Conservation (phyloP, 2,797 vertebrate species). For the Eulemur albifrons region DNA sequence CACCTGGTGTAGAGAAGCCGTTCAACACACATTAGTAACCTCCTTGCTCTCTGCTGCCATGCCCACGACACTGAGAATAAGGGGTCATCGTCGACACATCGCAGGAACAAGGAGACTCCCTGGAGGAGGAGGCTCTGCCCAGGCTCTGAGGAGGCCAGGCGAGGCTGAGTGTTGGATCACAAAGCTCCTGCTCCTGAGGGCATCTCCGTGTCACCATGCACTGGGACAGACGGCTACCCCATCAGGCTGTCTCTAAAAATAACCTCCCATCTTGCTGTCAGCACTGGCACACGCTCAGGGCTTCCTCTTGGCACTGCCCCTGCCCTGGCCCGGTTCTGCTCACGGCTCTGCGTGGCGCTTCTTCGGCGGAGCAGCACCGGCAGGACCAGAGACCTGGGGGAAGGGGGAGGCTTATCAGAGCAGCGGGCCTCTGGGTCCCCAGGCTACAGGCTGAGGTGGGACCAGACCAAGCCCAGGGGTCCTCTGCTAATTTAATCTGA, state of each 20-base stretch:
- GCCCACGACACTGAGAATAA: neutral
- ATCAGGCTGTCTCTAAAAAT: conserved; percentile 72
- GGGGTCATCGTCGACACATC: neutral
- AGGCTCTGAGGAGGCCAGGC: neutral
- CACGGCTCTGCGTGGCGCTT: neutral
- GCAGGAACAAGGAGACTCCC: neutral
- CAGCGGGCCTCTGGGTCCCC: neutral
- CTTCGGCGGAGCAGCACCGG: neutral
- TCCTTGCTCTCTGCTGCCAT: neutral
- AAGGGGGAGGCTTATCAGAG: neutral
- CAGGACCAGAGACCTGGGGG: neutral
- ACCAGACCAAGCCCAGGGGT: neutral
- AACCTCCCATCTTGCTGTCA: conserved; percentile 36
- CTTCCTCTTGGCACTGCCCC: conserved; percentile 60
- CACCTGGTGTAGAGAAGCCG: neutral
- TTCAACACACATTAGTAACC: neutral
- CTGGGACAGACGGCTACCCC: conserved; percentile 65
- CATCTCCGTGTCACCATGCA: neutral
- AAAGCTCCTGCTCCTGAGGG: conserved; percentile 25
- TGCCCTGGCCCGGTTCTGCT: neutral
- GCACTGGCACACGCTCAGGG: neutral
- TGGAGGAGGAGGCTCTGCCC: neutral
- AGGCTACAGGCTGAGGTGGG: neutral
- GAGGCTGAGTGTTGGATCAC: neutral
- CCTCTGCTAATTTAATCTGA: neutral